phyloP scores from a whole-genome alignment of 1,140 invertebrate species.

The Argopecten irradians region DNA sequence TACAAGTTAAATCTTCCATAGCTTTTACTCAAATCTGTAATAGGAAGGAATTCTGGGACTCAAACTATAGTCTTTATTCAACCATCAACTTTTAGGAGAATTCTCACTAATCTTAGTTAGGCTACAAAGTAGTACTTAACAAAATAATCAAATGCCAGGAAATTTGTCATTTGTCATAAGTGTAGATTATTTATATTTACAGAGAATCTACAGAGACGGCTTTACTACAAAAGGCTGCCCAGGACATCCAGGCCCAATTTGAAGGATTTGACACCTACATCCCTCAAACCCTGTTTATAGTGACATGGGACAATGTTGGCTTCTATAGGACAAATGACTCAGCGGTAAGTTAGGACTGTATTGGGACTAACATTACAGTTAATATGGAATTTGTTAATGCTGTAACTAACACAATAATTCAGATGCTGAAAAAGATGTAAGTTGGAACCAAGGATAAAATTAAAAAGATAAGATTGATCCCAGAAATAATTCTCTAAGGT shows the following conservation, averaged over 20 bases:
- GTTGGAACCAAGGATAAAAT: not conserved
- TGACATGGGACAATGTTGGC: conserved; percentile 87
- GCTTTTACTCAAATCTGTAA: too few relatives aligned
- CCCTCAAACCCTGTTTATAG: conserved; percentile 83
- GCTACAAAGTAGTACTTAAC: too few relatives aligned
- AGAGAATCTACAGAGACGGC: conserved; percentile 84
- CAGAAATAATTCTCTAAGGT: too few relatives aligned
- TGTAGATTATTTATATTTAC: conserved; percentile 49
- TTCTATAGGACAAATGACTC: conserved; percentile 81
- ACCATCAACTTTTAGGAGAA: too few relatives aligned
- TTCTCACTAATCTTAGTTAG: too few relatives aligned
- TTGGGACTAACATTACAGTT: too few relatives aligned
- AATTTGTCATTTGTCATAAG: too few relatives aligned
- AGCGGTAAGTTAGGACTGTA: conserved; percentile 78
- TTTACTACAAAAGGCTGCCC: conserved; percentile 82
- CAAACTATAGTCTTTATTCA: too few relatives aligned
- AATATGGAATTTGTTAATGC: not conserved
- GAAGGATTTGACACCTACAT: conserved; percentile 83
- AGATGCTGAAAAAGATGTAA: not conserved
- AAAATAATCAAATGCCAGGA: too few relatives aligned
- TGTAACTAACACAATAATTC: not conserved
- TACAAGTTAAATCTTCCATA: too few relatives aligned
- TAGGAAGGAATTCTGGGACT: too few relatives aligned
- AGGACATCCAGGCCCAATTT: conserved; percentile 85
- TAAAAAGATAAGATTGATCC: not conserved